Evolutionary conservation across 2,113 vertebrate species (phyloP).

Genomic region (Hippocampus abdominalis): DNA sequence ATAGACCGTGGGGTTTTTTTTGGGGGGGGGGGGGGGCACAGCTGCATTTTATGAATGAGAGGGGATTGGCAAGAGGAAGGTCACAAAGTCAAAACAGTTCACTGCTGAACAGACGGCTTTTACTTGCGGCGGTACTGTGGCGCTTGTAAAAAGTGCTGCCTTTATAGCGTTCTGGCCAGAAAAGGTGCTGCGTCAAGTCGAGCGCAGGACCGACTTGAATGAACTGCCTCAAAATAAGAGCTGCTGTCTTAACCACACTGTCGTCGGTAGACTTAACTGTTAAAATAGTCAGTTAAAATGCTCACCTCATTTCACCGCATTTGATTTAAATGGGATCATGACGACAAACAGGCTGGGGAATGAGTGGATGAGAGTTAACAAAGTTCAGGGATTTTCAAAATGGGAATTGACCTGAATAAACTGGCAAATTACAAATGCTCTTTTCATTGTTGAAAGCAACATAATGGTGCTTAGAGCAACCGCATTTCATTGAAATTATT

Average conservation of each 20-base stretch:
- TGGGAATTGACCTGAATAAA: background rate
- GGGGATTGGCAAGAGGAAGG: slow-evolving; percentile 12
- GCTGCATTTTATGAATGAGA: slow-evolving; percentile 25
- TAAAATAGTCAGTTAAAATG: background rate
- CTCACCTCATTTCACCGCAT: background rate
- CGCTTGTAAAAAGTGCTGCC: background rate
- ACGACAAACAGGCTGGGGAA: too few species aligned
- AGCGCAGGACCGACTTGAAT: background rate
- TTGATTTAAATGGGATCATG: background rate
- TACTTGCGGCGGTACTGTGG: slow-evolving; percentile 12
- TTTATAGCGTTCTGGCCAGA: background rate
- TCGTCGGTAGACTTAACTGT: background rate
- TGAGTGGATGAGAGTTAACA: background rate
- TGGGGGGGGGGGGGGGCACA: background rate
- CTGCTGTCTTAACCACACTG: background rate
- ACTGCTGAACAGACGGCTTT: slow-evolving; percentile 14
- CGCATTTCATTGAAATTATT: too few species aligned
- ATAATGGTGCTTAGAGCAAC: background rate
- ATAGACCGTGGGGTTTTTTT: background rate
- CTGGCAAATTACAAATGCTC: background rate
- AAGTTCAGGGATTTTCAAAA: too few species aligned
- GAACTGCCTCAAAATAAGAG: background rate
- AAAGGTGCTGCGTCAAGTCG: slow-evolving; percentile 3
- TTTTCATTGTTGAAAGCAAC: too few species aligned
- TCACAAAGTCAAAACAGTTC: slow-evolving; percentile 21